phyloP scores from a whole-genome alignment of 2,888 invertebrate genomes.

The Drosophila anceps region DNA sequence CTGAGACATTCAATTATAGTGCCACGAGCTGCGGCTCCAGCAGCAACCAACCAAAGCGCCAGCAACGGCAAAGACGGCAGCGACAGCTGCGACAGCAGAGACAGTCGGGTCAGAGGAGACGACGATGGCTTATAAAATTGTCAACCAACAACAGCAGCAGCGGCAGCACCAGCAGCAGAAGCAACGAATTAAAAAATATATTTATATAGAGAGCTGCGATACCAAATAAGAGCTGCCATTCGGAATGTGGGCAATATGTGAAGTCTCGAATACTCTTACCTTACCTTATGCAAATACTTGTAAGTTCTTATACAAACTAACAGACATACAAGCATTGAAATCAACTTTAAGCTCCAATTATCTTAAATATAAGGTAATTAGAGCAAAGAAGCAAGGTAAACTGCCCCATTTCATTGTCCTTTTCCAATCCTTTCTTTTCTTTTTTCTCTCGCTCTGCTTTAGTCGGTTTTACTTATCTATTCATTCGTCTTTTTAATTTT shows the following conservation, averaged over 20 bases:
- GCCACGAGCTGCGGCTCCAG: constrained; percentile 54
- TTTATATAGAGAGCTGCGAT: constrained; percentile 25
- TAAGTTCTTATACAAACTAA: background rate
- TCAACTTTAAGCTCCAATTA: background rate
- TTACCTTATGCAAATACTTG: background rate
- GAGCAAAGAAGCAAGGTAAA: too few species aligned
- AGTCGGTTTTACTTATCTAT: too few species aligned
- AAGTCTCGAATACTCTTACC: constrained; percentile 16
- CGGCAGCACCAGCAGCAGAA: constrained; percentile 11
- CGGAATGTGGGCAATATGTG: background rate
- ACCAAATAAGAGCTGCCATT: constrained; percentile 10
- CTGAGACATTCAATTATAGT: constrained; percentile 84
- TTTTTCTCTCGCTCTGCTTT: background rate
- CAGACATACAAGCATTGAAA: too few species aligned
- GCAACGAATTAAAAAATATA: constrained; percentile 38
- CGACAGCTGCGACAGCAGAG: constrained; percentile 13
- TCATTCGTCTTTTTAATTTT: too few species aligned
- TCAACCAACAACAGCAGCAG: constrained; percentile 56
- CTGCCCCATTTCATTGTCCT: background rate
- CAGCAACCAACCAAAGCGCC: background rate
- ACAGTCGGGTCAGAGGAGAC: constrained; percentile 35
- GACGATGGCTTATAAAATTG: constrained; percentile 69
- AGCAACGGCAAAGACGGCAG: constrained; percentile 16
- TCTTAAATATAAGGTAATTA: background rate
- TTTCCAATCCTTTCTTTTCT: background rate